These are phyloP conservation scores for Rallus limicola DNA, from an alignment of 2,113 vertebrate genomes.

Conservation along the genomic window DNA sequence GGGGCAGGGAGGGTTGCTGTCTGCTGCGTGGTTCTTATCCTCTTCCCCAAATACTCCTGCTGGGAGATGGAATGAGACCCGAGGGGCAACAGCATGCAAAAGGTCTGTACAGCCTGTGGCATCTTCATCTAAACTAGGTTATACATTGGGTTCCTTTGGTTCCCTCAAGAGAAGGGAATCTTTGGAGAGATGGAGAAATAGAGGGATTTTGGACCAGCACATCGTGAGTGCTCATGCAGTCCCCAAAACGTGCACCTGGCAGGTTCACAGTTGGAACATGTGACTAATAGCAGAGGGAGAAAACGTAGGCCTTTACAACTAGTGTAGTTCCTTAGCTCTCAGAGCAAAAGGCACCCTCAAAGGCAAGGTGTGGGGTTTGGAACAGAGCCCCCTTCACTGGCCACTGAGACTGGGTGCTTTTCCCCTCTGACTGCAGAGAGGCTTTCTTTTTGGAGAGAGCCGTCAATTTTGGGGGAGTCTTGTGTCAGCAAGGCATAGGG, in stretches of 20 bases:
- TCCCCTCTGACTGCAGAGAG: neutral
- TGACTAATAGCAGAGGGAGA: neutral
- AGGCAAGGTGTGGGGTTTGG: neutral
- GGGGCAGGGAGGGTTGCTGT: neutral
- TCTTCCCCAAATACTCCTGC: neutral
- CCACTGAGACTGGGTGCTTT: neutral
- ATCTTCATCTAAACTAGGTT: neutral
- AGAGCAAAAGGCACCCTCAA: neutral
- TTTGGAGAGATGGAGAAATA: neutral
- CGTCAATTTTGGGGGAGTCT: neutral
- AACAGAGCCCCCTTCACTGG: neutral
- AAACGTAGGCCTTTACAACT: neutral
- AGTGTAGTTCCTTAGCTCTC: neutral
- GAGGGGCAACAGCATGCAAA: fast-evolving
- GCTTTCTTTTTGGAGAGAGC: neutral
- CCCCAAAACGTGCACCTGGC: neutral
- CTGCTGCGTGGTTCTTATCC: neutral
- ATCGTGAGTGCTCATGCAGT: fast-evolving
- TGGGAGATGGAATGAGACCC: neutral
- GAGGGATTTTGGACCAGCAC: neutral
- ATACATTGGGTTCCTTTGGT: neutral
- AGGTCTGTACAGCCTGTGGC: neutral
- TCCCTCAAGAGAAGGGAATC: neutral
- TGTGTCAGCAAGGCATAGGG: neutral
- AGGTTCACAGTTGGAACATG: neutral